Evolutionary conservation across 2,113 vertebrate species (phyloP).

Genomic region (Myrmecophaga tridactyla): DNA sequence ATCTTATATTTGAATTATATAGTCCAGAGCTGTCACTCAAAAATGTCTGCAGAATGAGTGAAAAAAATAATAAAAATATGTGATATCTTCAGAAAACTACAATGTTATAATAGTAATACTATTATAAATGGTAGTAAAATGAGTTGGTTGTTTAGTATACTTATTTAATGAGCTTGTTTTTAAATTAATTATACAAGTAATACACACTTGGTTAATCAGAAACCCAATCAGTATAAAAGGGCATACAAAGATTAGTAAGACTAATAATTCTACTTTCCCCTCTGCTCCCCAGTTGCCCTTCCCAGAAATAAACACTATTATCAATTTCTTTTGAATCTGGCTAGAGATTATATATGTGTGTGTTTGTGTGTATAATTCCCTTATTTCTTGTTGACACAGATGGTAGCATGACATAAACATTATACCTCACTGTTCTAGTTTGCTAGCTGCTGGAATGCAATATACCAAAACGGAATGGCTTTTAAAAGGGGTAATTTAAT

Average conservation of each 20-base stretch:
- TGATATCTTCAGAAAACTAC: not conserved
- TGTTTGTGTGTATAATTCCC: not conserved
- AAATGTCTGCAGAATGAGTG: not conserved
- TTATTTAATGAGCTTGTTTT: not conserved
- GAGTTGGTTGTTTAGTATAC: not conserved
- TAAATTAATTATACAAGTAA: not conserved
- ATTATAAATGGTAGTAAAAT: slow-evolving; percentile 8
- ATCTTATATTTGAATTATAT: not conserved
- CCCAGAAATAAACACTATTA: not conserved
- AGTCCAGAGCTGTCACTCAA: not conserved
- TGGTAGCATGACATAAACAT: not conserved
- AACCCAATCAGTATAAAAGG: not conserved
- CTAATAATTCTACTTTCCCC: not conserved
- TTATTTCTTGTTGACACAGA: slow-evolving; percentile 8
- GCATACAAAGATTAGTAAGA: not conserved
- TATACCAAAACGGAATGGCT: too few species aligned
- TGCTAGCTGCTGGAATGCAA: too few species aligned
- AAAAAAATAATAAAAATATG: not conserved
- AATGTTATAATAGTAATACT: not conserved
- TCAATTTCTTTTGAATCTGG: not conserved
- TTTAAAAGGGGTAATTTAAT: too few species aligned
- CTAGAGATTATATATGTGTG: not conserved
- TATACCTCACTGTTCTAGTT: too few species aligned
- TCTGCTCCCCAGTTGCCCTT: not conserved
- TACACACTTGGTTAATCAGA: not conserved